phyloP scores from a whole-genome alignment of 2,797 vertebrate genomes.

The Tiaroga cobitis region DNA sequence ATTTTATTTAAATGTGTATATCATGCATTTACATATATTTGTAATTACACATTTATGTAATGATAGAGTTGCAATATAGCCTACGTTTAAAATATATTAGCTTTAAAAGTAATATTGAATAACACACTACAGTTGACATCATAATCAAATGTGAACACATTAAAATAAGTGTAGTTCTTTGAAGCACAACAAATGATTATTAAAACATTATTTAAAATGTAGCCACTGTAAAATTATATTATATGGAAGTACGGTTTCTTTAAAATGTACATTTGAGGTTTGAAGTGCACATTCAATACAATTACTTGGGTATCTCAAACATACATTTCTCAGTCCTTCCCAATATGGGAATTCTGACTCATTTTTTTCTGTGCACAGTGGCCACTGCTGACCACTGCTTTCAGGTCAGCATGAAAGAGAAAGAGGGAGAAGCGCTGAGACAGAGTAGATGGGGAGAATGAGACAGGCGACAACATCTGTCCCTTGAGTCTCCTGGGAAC shows the following conservation, averaged over 20 bases:
- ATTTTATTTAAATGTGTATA: background rate
- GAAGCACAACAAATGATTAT: no score
- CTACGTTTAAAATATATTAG: background rate
- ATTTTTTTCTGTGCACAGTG: conserved; percentile 19
- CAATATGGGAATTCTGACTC: conserved; percentile 5
- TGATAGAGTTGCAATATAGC: background rate
- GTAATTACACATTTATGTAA: background rate
- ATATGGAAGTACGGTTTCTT: no score
- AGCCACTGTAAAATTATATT: no score
- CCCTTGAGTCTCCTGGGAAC: conserved; percentile 59
- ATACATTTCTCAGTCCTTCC: background rate
- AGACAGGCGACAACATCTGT: conserved; percentile 68
- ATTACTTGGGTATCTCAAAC: background rate
- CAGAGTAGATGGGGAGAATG: conserved; percentile 41
- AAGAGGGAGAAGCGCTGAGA: background rate
- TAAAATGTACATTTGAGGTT: background rate
- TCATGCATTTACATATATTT: background rate
- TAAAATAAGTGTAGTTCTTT: background rate
- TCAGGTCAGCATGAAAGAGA: conserved; percentile 49
- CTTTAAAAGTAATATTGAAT: background rate
- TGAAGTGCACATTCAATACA: background rate
- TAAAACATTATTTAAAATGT: no score
- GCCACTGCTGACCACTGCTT: conserved; percentile 40
- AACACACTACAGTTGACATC: background rate
- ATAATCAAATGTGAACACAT: background rate